A percentile compares a stretch with the other conserved stretches of the same genome.
These are phyloP conservation scores for Eremobia ochroleuca DNA, from an alignment of 2,888 invertebrate species.

Conservation along the genomic window DNA sequence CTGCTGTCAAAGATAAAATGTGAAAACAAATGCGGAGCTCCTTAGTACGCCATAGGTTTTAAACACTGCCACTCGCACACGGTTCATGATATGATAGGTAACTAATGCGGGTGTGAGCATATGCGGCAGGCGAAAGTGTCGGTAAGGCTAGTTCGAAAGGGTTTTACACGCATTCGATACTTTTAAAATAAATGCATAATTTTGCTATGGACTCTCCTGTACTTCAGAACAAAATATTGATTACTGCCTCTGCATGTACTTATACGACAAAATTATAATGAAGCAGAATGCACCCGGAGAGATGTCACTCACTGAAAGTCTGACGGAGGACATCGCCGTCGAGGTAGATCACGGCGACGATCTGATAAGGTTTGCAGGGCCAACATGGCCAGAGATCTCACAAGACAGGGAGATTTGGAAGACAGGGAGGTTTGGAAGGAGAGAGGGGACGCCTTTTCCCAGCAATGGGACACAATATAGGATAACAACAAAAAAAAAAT, in stretches of 20 bases:
- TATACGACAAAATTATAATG: too few species aligned
- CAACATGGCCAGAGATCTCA: neutral
- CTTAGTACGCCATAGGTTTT: neutral
- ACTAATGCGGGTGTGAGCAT: neutral
- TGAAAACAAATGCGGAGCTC: neutral
- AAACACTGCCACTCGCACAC: neutral
- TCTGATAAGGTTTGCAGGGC: too few species aligned
- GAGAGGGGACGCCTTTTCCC: neutral
- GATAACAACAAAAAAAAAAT: neutral
- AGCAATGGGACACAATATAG: neutral
- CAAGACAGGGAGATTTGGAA: neutral
- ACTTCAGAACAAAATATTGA: neutral
- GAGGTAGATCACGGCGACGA: too few species aligned
- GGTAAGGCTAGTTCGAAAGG: neutral
- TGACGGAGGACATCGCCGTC: too few species aligned
- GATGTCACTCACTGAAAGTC: too few species aligned
- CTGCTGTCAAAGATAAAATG: neutral
- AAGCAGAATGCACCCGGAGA: too few species aligned
- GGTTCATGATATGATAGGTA: neutral
- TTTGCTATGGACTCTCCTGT: neutral
- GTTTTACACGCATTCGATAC: neutral
- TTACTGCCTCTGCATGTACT: neutral
- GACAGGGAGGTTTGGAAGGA: neutral
- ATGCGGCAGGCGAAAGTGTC: neutral
- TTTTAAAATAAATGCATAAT: neutral